Evolutionary conservation across 37 sponge, comb jelly and placozoan species (phyloP), one percentile per base, ranked within the genome.

Genomic region (Chondrosia reniformis): DNA sequence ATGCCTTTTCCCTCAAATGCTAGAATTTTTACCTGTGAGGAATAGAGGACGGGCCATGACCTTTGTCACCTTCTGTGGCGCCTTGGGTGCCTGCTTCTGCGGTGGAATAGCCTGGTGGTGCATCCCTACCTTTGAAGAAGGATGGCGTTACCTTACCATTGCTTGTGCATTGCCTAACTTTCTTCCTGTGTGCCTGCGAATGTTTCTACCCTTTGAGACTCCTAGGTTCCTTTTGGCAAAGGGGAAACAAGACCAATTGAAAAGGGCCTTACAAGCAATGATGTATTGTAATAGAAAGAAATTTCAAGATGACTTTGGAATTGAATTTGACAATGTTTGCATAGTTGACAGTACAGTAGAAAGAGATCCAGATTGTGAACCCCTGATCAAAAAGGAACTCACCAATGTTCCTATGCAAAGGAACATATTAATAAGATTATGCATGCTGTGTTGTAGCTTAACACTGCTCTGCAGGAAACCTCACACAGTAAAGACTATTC

Each of bases 51-150:
- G 40, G 21, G 64, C 49, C 3, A 55, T 73, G 63, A 3, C 73
- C 21, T 63, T 55, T 19, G 31, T 76, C 15, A 71, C 30, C 12
- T 31, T 87, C 0, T 43, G 73, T 22, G 63, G 54, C 39, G 75
- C 83, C 0, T 8, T 82, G 6, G 88, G 83, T 73, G 24, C 78
- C 28, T 78, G 79, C 41, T 45, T 33, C 2, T 24, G 79, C n/a
- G 83, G 52, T 41, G 88, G 88, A 4, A 38, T 87, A 30, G 83
- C 88, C 0, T 87, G 83, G 82, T 87, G 88, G 88, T 56, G 81
- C 37, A 67, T 87, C 22, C 78, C 88, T 3, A 82, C 67, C 4
- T 87, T 82, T 65, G 46, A 49, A 12, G 44, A 17, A 3, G 76
- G 76, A 0, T 75, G 76, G 76, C 54, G 76, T 15, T 55, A 55